These are phyloP conservation scores for Ceramica pisi DNA, from an alignment of 2,888 invertebrate species.

Conservation along the genomic window DNA sequence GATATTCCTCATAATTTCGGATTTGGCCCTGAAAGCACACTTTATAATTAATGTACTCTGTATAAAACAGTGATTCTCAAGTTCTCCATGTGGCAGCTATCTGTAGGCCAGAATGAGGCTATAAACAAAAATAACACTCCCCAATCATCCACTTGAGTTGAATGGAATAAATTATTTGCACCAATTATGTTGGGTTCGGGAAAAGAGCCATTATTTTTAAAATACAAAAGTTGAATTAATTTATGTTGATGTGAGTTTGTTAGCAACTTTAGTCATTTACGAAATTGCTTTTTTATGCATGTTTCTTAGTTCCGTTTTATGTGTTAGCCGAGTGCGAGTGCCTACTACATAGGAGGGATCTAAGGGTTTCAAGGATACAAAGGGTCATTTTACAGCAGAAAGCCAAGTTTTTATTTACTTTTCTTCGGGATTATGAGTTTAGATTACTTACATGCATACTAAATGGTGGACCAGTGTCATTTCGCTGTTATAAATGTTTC, in stretches of 20 bases:
- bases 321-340: background rate
- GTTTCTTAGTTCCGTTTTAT: slow-evolving; percentile 44
- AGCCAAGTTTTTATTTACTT: background rate
- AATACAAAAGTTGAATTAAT: slow-evolving; percentile 52
- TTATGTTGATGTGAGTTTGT: slow-evolving; percentile 55
- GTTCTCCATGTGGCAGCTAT: background rate
- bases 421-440: slow-evolving; percentile 1
- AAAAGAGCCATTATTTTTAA: slow-evolving; percentile 29
- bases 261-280: slow-evolving; percentile 42
- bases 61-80: background rate
- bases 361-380: background rate
- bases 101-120: background rate
- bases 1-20: no score
- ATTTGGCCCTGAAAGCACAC: no score
- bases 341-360: background rate
- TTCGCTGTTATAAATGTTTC: background rate
- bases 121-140: background rate
- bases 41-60: no score
- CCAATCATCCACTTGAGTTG: background rate
- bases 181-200: slow-evolving; percentile 8
- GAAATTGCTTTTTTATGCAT: slow-evolving; percentile 39
- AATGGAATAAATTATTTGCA: slow-evolving; percentile 17
- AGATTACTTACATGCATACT: background rate
- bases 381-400: background rate
- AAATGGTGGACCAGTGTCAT: background rate